Evolutionary conservation across 2,113 vertebrate genomes (phyloP).

Genomic region (Nannospalax galili): DNA sequence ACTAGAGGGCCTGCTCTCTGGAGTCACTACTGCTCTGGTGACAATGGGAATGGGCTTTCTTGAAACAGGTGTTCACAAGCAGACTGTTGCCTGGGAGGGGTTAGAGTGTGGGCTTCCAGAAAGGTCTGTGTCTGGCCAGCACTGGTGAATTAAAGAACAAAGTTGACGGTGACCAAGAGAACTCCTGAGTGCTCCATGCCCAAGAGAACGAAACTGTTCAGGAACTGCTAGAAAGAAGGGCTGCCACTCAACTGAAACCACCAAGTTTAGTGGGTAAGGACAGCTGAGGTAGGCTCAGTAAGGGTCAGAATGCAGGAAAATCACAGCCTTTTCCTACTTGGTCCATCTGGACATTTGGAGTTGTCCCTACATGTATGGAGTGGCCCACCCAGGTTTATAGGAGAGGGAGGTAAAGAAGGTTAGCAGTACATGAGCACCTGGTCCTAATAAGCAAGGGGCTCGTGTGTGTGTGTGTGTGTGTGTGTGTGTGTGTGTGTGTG

Average conservation of each 20-base stretch:
- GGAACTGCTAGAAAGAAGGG: neutral
- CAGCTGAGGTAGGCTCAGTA: neutral
- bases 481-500: neutral
- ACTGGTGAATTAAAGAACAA: neutral
- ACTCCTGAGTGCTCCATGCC: neutral
- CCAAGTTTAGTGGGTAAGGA: neutral
- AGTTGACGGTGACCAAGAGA: neutral
- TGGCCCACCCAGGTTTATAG: neutral
- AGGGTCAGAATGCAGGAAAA: neutral
- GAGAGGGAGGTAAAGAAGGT: neutral
- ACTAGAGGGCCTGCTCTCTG: neutral
- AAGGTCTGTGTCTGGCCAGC: neutral
- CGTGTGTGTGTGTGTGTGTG: neutral
- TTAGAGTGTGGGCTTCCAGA: neutral
- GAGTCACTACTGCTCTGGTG: neutral
- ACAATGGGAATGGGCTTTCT: neutral
- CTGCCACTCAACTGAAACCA: neutral
- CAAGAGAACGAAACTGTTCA: neutral
- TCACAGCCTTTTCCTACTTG: neutral
- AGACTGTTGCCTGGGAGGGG: neutral
- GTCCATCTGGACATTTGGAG: neutral
- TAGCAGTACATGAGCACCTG: neutral
- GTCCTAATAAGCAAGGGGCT: too few species aligned
- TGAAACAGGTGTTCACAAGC: neutral
- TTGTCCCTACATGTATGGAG: neutral